phyloP scores from a whole-genome alignment of 2,797 vertebrate species.

The Acipenser ruthenus region DNA sequence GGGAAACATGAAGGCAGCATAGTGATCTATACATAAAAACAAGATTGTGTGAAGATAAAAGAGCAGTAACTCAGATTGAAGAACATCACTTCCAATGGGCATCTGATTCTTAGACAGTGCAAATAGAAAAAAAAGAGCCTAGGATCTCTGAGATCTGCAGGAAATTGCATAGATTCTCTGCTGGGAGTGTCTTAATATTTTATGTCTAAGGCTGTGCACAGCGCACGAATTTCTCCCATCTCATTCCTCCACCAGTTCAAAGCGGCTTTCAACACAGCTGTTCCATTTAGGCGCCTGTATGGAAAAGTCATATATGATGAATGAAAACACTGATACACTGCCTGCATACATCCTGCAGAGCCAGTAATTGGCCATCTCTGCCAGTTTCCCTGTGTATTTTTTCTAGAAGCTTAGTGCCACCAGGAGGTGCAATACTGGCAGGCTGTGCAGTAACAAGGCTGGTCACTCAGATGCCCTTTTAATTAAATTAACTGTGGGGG shows the following conservation, averaged over 20 bases:
- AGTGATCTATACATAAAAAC: background rate
- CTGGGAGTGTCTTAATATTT: constrained; percentile 1
- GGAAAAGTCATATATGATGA: constrained; percentile 9
- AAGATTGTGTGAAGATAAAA: background rate
- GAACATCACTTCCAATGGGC: background rate
- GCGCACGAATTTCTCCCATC: background rate
- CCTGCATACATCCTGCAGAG: background rate
- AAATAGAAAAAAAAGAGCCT: background rate
- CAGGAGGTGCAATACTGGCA: too few species aligned
- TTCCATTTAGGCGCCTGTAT: background rate
- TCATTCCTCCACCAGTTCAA: constrained; percentile 1
- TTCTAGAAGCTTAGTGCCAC: too few species aligned
- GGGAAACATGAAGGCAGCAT: too few species aligned
- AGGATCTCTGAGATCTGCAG: background rate
- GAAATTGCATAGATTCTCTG: background rate
- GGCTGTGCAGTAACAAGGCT: too few species aligned
- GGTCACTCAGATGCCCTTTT: too few species aligned
- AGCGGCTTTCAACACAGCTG: constrained; percentile 1
- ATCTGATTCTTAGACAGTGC: background rate
- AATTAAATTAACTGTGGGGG: too few species aligned
- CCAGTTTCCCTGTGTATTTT: too few species aligned
- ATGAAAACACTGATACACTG: background rate
- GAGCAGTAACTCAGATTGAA: background rate
- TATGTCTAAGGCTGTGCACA: background rate
- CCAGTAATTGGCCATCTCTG: too few species aligned